Base-by-base conservation (phyloP, 1,140 invertebrate species). In the Drosophila bocqueti region DNA sequence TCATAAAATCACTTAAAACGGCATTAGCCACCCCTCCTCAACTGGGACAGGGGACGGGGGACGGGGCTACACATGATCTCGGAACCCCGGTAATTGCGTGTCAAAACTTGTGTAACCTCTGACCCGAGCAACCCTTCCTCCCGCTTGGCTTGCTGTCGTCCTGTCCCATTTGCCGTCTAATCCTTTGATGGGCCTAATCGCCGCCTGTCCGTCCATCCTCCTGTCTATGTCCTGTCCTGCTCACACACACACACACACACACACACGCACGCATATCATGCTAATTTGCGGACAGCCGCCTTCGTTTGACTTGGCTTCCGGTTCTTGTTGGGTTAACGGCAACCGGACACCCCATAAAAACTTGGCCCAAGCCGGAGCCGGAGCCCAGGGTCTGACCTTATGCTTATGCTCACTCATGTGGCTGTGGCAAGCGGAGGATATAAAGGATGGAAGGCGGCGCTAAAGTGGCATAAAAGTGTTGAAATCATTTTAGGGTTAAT, bases 1-100 rank as follows among this genome's bases (percentile, higher is more conserved):
- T 90, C 85, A 90, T 90, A 90, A 90, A 90, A 90, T 90, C 86
- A 90, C 85, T 90, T 90, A 90, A 85, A 90, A 90, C 73, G 79
- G 83, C 76, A 90, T 90, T 90, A 79, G 4, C 50, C 7, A 90
- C 85, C 81, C 80, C 58, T 57, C 49, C 47, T 29, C 36, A 36
- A 45, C 10, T 66, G 24, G 47, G 60, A 64, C 52, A n/a, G 5
- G 38, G 38, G 45, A 36, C 9, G 13, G 26, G 9, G 16, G 4
- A 74, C 68, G 24, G 24, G 24, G 24, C 24, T 24, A 85, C 68
- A 85, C 36, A 58, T 50, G 49, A 58, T 31, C n/a, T 13, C 50
- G 82, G 73, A 79, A 40, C 21, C 54, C 54, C 36, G 55, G 59
- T 89, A 89, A 89, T 89, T 89, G 84, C 74, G 84, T 89, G 85